Conservation (phyloP, 2,113 vertebrate species). For the Sarotherodon lohbergeri region DNA sequence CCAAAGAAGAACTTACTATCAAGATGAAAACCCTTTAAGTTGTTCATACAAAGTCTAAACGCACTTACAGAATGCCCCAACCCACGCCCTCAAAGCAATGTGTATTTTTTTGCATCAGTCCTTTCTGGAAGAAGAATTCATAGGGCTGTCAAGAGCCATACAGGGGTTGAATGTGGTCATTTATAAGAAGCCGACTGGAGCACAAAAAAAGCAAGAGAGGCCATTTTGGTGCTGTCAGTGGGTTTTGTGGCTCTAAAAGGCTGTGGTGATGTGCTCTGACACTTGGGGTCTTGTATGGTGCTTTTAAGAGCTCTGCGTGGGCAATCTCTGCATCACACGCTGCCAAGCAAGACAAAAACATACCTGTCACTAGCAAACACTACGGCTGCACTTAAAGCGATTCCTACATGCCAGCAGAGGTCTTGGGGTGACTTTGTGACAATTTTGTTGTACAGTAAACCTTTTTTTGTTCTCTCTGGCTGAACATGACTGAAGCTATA, state of each 20-base stretch:
- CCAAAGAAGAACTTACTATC: conserved; percentile 10
- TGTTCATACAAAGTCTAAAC: conserved; percentile 27
- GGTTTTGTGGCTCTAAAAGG: conserved; percentile 71
- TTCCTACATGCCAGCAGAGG: conserved; percentile 31
- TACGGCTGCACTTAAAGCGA: conserved; percentile 58
- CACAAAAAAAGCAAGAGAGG: conserved; percentile 60
- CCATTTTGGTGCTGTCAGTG: conserved; percentile 72
- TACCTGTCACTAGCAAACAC: conserved; percentile 65
- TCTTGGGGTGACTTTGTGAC: conserved; percentile 27
- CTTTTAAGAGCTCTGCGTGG: conserved; percentile 72
- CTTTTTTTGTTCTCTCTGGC: not conserved
- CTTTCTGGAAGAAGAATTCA: conserved; percentile 56
- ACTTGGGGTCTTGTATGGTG: conserved; percentile 58
- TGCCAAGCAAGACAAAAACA: conserved; percentile 64
- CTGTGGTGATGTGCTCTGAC: conserved; percentile 70
- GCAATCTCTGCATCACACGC: conserved; percentile 64
- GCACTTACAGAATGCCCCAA: conserved; percentile 7
- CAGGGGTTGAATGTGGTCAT: conserved; percentile 57
- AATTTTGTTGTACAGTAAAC: conserved; percentile 24
- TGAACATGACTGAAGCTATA: conserved; percentile 2
- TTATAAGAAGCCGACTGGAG: conserved; percentile 48
- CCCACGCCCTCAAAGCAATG: not conserved
- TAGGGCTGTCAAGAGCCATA: conserved; percentile 43
- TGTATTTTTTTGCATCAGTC: conserved; percentile 35
- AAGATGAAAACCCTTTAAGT: conserved; percentile 32